Evolutionary conservation across 1,140 invertebrate species (phyloP).

Genomic region (Saccostrea glomerata): DNA sequence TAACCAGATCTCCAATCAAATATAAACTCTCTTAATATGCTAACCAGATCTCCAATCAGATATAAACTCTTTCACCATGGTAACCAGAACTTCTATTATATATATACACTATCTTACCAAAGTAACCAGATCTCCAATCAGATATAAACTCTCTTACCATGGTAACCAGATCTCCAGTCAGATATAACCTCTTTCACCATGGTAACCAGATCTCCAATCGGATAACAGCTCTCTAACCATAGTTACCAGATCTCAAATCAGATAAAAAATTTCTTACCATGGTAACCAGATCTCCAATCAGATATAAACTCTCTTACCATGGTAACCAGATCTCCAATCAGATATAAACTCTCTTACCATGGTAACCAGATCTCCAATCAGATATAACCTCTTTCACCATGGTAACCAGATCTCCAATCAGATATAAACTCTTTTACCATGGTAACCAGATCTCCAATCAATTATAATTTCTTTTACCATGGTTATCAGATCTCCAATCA

Average conservation of each 20-base stretch:
- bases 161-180: background rate
- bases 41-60: background rate
- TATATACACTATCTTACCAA: background rate
- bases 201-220: slow-evolving; percentile 96
- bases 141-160: background rate
- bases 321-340: slow-evolving; percentile 91
- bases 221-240: slow-evolving; percentile 82
- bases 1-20: background rate
- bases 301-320: no score
- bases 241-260: background rate
- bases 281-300: background rate
- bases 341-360: slow-evolving; percentile 84
- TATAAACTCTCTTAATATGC: background rate
- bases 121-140: background rate
- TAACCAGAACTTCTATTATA: background rate
- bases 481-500: no score
- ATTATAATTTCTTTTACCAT: no score
- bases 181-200: slow-evolving; percentile 82
- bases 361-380: no score
- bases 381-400: no score
- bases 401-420: no score
- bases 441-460: no score
- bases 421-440: no score
- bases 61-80: background rate
- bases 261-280: background rate